Conservation (phyloP, 2,113 vertebrate species). For the Thamnaconus septentrionalis region DNA sequence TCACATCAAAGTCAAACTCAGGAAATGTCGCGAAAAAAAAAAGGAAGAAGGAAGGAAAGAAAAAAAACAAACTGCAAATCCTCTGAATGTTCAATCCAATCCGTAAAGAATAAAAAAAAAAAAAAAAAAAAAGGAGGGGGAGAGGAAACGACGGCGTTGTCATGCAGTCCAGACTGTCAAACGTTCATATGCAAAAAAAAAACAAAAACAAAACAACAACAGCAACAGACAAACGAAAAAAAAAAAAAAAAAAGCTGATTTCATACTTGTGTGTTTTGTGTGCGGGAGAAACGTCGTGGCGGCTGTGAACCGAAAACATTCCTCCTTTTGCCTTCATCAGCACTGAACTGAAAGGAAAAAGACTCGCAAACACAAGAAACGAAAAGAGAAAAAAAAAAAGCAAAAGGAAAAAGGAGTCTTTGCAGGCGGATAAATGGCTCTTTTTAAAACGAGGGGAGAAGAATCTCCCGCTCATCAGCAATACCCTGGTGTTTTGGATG, state of each 20-base stretch:
- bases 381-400: conserved; percentile 62
- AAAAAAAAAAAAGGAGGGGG: conserved; percentile 72
- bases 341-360: conserved; percentile 78
- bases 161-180: conserved; percentile 88
- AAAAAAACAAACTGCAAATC: conserved; percentile 61
- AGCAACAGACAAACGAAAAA: conserved; percentile 68
- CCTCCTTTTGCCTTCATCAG: conserved; percentile 89
- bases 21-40: conserved; percentile 68
- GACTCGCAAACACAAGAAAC: conserved; percentile 19
- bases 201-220: conserved; percentile 71
- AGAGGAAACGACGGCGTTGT: conserved; percentile 89
- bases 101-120: conserved; percentile 85
- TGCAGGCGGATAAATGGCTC: conserved; percentile 75
- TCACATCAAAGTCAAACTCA: conserved; percentile 98
- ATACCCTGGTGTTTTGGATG: conserved; percentile 84
- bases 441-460: conserved; percentile 15
- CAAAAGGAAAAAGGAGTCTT: conserved; percentile 70
- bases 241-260: conserved; percentile 75
- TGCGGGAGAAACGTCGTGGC: conserved; percentile 84
- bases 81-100: conserved; percentile 98
- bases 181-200: conserved; percentile 90
- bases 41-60: not conserved
- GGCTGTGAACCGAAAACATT: conserved; percentile 88
- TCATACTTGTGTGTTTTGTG: conserved; percentile 87
- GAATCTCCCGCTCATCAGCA: conserved; percentile 81